Conservation (phyloP, 2,888 invertebrate genomes). For the Drosophila neotestacea region DNA sequence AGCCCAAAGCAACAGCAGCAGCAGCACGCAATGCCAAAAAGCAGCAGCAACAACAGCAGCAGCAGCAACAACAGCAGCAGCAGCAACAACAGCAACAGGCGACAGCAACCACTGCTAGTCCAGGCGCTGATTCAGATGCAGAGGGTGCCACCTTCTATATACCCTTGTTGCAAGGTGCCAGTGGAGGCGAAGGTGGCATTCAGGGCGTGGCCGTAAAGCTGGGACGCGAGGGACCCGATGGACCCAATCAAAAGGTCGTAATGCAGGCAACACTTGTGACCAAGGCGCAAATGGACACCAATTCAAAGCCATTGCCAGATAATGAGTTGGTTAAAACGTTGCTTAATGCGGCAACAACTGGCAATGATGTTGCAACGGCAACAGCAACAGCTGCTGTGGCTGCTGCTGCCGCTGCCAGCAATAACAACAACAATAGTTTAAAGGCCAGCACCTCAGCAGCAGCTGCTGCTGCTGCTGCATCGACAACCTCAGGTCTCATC, state of each 20-base stretch:
- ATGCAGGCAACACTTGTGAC: conserved; percentile 89
- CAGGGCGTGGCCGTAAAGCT: conserved; percentile 89
- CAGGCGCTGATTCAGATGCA: conserved; percentile 85
- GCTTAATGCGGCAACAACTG: conserved; percentile 70
- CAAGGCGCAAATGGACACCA: conserved; percentile 86
- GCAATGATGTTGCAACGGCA: conserved; percentile 35
- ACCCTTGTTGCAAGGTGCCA: conserved; percentile 87
- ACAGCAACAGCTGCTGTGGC: conserved; percentile 7
- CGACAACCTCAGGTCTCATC: conserved; percentile 62
- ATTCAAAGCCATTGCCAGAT: conserved; percentile 84
- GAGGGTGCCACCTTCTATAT: conserved; percentile 88
- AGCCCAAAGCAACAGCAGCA: conserved; percentile 61
- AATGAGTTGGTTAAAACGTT: conserved; percentile 85
- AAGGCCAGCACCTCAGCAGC: conserved; percentile 70
- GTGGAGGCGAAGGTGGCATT: conserved; percentile 85
- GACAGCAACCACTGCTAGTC: conserved; percentile 23
- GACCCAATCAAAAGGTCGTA: conserved; percentile 88
- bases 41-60: conserved; percentile 57
- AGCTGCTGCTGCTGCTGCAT: conserved; percentile 15
- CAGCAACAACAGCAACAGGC: conserved; percentile 50
- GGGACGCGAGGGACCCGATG: conserved; percentile 88
- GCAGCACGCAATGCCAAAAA: conserved; percentile 57
- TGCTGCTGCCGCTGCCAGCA: conserved; percentile 12
- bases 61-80: conserved; percentile 49
- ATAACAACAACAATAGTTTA: conserved; percentile 46